These are phyloP conservation scores for Gymnorhina tibicen DNA, from an alignment of 2,113 vertebrate species.

Conservation along the genomic window DNA sequence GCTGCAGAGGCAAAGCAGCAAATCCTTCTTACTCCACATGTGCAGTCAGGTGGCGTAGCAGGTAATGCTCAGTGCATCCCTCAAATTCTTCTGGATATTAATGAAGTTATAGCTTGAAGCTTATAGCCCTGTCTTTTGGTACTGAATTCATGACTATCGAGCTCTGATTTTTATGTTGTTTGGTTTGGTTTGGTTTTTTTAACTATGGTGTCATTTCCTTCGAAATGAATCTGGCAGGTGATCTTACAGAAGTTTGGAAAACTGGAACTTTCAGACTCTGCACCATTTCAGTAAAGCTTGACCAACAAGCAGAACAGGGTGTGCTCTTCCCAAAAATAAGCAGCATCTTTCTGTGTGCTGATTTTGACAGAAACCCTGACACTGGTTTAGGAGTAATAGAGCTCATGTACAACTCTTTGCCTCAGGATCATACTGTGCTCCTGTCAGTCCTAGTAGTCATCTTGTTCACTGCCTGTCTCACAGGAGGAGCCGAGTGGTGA, in stretches of 20 bases:
- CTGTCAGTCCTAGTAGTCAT: slow-evolving; percentile 9
- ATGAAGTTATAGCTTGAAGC: neutral
- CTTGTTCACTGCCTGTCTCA: neutral
- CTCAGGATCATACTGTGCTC: neutral
- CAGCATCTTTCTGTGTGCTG: neutral
- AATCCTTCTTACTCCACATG: neutral
- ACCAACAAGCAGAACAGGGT: neutral
- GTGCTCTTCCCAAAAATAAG: neutral
- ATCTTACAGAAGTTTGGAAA: neutral
- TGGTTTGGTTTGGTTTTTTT: neutral
- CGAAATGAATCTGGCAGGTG: neutral
- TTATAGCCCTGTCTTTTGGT: neutral
- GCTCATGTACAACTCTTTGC: neutral
- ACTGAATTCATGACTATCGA: neutral
- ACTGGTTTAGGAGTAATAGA: neutral
- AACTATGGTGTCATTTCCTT: neutral
- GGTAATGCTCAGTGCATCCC: neutral
- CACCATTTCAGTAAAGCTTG: neutral
- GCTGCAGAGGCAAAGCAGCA: neutral
- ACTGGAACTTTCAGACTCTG: neutral
- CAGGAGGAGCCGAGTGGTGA: neutral
- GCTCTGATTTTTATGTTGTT: neutral
- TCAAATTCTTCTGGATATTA: neutral
- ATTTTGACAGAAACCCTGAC: neutral
- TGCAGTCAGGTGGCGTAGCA: neutral